Conservation (phyloP, 2,888 invertebrate species). For the Anoplius nigerrimus region DNA sequence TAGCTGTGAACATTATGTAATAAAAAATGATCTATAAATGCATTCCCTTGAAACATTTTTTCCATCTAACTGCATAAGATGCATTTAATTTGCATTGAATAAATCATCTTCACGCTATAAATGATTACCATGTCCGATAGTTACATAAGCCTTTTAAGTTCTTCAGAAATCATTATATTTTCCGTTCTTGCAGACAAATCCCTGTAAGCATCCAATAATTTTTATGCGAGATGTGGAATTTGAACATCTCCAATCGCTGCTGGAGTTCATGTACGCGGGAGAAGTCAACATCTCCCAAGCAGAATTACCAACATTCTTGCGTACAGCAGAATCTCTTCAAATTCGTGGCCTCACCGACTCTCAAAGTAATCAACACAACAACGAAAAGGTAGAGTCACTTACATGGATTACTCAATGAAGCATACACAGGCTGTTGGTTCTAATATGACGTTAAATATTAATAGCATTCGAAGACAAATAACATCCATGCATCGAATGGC, state of each 20-base stretch:
- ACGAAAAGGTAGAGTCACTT: slow-evolving; percentile 67
- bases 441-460: slow-evolving; percentile 22
- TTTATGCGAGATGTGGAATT: slow-evolving; percentile 90
- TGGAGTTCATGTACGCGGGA: slow-evolving; percentile 91
- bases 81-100: no score
- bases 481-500: slow-evolving; percentile 72
- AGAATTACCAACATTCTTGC: slow-evolving; percentile 84
- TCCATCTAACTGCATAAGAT: neutral
- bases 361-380: slow-evolving; percentile 73
- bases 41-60: no score
- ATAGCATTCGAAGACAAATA: slow-evolving; percentile 71
- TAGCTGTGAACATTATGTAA: no score
- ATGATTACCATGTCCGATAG: no score
- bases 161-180: neutral
- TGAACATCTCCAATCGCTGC: slow-evolving; percentile 84
- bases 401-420: neutral
- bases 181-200: slow-evolving; percentile 82
- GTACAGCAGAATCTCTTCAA: slow-evolving; percentile 87
- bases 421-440: no score
- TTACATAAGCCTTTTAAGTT: no score
- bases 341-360: slow-evolving; percentile 86
- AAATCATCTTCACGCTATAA: no score
- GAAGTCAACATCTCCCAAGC: slow-evolving; percentile 90
- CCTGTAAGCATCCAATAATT: slow-evolving; percentile 90
- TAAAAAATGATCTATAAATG: no score